These are phyloP conservation scores for Eubucco bourcierii DNA, from an alignment of 2,113 vertebrate species.

Conservation along the genomic window DNA sequence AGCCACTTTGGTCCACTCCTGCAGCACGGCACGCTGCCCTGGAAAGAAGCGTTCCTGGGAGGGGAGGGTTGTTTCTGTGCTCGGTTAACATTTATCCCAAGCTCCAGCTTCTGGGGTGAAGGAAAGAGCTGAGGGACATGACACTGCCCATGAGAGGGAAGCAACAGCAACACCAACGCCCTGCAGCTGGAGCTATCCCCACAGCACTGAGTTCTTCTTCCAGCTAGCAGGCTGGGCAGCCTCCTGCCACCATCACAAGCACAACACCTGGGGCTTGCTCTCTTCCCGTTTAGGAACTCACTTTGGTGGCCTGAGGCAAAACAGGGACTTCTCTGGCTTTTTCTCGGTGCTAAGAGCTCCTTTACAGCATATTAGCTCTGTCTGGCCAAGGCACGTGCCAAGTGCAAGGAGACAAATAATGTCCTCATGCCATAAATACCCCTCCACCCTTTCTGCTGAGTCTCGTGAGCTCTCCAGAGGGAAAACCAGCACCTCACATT, in stretches of 20 bases:
- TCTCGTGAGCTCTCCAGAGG: not conserved
- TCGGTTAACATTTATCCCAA: slow-evolving; percentile 23
- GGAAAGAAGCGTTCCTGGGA: not conserved
- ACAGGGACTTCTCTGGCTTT: not conserved
- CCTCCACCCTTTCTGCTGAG: not conserved
- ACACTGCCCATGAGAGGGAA: not conserved
- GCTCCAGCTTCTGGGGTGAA: not conserved
- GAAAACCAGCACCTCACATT: not conserved
- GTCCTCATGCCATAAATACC: not conserved
- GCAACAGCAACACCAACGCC: not conserved
- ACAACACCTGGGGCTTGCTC: not conserved
- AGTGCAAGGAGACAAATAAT: not conserved
- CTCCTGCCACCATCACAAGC: not conserved
- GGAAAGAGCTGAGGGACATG: not conserved
- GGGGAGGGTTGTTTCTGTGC: not conserved
- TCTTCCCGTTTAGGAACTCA: not conserved
- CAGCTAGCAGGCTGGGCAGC: not conserved
- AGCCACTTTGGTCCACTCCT: accelerated
- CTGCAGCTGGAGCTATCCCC: not conserved
- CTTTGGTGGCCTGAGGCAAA: not conserved
- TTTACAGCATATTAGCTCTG: not conserved
- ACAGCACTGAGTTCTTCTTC: not conserved
- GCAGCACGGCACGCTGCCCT: not conserved
- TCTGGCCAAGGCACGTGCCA: not conserved
- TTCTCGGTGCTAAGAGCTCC: not conserved